Base-by-base conservation (phyloP, 2,113 vertebrate genomes). In the Megatriorchis doriae region DNA sequence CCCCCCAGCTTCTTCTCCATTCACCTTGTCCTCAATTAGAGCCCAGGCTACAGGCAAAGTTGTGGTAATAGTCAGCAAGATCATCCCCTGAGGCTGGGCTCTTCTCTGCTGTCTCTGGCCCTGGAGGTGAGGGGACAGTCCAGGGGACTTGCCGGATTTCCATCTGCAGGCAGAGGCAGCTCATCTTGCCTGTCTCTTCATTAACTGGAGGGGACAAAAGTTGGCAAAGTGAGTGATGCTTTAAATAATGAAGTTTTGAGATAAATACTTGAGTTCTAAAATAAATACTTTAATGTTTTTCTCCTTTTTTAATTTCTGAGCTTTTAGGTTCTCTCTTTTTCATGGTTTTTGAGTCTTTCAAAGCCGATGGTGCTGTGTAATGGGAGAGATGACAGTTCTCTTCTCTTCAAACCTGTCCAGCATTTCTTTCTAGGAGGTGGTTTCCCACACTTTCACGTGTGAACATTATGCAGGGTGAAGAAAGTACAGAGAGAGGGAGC, bases 311-410 rank as follows among this genome's bases (percentile, higher is more conserved):
- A 18, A 42, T 90, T 62, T 40, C 32, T 74, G 22, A 2, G 0
- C 5, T 86, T 86, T 67, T 23, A 25, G 3, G 13, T 12, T 50
- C 1, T 25, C 5, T 42, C 16, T 20, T n/a, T 42, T 65, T 36
- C 10, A 10, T 50, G 10, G 11, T 55, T 73, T 86, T 50, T 42
- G 29, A 19, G 19, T 21, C 42, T 83, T 62, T 80, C 62, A 72
- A 63, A 62, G 18, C 31, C 66, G 22, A 7, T 2, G 1, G 11
- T 80, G 19, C 15, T 0, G 0, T 72, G 16, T 40, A 68, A 1
- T 48, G 25, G 34, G 21, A 81, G 27, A 74, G 27, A 9, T 56
- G 14, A 19, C 13, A 10, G 26, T 36, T 90, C 42, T 58, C 3
- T 34, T 90, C 42, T 58, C 4, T 48, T 84, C 53, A 70, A 2